phyloP scores from a whole-genome alignment of 2,797 vertebrate species.

The Malurus leucopterus region DNA sequence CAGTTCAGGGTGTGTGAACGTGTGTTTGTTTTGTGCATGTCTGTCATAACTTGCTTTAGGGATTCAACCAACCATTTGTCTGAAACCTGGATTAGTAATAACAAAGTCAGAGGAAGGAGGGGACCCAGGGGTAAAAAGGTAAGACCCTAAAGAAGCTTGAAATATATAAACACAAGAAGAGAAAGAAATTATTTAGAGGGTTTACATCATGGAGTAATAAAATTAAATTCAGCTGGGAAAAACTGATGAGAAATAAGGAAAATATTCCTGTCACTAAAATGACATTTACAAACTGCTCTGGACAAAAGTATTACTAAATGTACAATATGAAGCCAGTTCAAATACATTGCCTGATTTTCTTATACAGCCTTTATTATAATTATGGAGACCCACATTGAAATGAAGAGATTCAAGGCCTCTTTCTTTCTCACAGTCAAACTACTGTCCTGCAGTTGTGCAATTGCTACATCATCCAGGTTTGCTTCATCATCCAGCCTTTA shows the following conservation, averaged over 20 bases:
- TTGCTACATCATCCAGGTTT: background rate
- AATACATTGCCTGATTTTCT: background rate
- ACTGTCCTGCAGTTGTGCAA: constrained; percentile 16
- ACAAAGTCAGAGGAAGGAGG: background rate
- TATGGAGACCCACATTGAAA: background rate
- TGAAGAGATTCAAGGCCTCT: background rate
- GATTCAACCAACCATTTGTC: constrained; percentile 33
- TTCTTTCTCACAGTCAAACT: constrained; percentile 14
- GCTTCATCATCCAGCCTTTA: constrained; percentile 20
- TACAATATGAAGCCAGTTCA: background rate
- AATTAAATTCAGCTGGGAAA: background rate
- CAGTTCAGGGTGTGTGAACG: background rate
- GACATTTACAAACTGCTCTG: background rate
- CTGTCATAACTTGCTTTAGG: constrained; percentile 45
- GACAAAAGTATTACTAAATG: background rate
- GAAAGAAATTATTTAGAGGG: background rate
- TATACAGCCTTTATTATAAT: background rate
- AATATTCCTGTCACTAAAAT: background rate
- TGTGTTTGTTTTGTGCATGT: constrained; percentile 12
- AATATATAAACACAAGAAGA: background rate
- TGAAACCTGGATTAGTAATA: constrained; percentile 9
- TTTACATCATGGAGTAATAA: background rate
- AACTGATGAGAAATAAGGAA: background rate
- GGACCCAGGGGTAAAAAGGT: background rate
- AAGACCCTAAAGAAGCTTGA: background rate